These are phyloP conservation scores for Sialis lutaria DNA, from an alignment of 2,888 invertebrate species.

Conservation along the genomic window DNA sequence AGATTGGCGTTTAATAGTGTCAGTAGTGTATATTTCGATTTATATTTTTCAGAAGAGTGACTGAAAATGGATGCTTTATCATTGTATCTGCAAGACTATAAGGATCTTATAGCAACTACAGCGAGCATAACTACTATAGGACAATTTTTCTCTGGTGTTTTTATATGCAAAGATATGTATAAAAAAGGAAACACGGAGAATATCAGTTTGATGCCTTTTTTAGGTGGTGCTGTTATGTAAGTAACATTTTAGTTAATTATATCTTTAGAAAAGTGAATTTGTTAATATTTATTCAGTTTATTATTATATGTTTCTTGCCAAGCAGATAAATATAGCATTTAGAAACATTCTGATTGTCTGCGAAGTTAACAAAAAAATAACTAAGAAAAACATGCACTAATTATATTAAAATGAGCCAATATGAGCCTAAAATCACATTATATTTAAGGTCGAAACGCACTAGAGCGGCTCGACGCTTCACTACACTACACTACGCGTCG, in stretches of 20 bases:
- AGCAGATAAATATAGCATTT: no score
- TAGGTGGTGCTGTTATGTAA: slow-evolving; percentile 64
- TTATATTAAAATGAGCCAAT: no score
- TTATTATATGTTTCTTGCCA: no score
- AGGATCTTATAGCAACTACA: slow-evolving; percentile 43
- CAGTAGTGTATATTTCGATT: not conserved
- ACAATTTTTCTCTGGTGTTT: slow-evolving; percentile 67
- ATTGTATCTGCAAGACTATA: slow-evolving; percentile 40
- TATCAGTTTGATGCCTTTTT: slow-evolving; percentile 49
- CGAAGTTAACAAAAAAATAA: no score
- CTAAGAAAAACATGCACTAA: no score
- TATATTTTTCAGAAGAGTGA: not conserved
- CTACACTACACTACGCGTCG: no score
- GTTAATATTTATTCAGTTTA: not conserved
- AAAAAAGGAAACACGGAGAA: slow-evolving; percentile 47
- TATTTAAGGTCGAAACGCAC: no score
- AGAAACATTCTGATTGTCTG: no score
- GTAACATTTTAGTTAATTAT: slow-evolving; percentile 15
- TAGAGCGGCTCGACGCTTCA: no score
- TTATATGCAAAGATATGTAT: slow-evolving; percentile 57
- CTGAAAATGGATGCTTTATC: slow-evolving; percentile 32
- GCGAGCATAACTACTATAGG: slow-evolving; percentile 62
- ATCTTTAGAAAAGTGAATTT: slow-evolving; percentile 2
- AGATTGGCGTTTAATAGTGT: no score
- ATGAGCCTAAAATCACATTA: no score